Conservation (phyloP, 2,888 invertebrate genomes). For the Sphaeridia pumilis region DNA sequence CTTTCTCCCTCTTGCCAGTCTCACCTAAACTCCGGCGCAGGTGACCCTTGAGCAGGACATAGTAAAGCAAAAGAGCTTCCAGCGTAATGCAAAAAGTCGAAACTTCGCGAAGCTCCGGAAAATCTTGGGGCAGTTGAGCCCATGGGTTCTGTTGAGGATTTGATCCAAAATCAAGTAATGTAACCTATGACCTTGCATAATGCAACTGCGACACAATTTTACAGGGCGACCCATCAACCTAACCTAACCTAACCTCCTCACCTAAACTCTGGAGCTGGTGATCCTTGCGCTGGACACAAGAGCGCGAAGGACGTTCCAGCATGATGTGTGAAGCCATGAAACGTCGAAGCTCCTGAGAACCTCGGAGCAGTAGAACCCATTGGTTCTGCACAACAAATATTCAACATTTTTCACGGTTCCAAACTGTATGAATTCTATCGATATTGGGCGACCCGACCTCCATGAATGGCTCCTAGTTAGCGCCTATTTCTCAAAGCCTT, state of each 20-base stretch:
- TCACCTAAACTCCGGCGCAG: constrained; percentile 18
- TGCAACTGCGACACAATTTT: too few relatives aligned
- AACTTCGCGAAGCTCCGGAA: constrained; percentile 38
- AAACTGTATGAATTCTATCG: too few relatives aligned
- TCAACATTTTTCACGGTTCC: too few relatives aligned
- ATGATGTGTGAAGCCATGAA: constrained; percentile 13
- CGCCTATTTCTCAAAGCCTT: too few relatives aligned
- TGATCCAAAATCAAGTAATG: too few relatives aligned
- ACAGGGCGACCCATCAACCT: too few relatives aligned
- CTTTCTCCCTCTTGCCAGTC: too few relatives aligned
- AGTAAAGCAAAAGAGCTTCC: constrained; percentile 23
- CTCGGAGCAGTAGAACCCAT: constrained; percentile 42
- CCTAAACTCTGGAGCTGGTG: constrained; percentile 19
- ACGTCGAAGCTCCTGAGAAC: constrained; percentile 39
- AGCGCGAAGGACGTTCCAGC: constrained; percentile 26
- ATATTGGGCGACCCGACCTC: too few relatives aligned
- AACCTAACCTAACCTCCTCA: too few relatives aligned
- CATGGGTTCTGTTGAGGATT: constrained; percentile 43
- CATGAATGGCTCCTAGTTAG: too few relatives aligned
- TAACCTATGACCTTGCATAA: too few relatives aligned
- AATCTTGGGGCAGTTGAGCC: constrained; percentile 41
- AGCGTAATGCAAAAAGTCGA: constrained; percentile 8
- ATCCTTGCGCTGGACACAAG: constrained; percentile 31
- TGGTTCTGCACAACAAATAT: constrained; percentile 41
- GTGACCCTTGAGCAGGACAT: constrained; percentile 33